Conservation (phyloP, 2,113 vertebrate species). For the Cinclus mexicanus region DNA sequence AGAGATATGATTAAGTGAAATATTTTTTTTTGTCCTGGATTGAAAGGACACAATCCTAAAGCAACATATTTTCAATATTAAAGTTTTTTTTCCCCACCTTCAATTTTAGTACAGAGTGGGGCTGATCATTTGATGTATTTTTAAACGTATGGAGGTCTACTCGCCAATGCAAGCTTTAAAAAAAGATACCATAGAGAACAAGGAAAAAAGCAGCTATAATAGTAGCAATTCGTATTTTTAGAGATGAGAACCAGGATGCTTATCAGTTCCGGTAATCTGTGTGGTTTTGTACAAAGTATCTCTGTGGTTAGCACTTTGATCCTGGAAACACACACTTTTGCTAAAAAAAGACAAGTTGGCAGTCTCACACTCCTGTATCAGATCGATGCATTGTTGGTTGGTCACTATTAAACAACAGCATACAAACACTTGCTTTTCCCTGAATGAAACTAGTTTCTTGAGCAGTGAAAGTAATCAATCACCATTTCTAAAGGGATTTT, state of each 20-base stretch:
- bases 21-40: neutral
- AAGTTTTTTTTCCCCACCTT: neutral
- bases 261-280: neutral
- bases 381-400: neutral
- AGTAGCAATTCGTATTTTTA: neutral
- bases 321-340: neutral
- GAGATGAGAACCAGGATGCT: neutral
- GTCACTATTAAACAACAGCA: neutral
- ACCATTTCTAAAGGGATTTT: neutral
- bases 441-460: neutral
- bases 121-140: neutral
- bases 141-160: neutral
- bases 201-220: neutral
- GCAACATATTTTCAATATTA: neutral
- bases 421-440: neutral
- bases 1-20: neutral
- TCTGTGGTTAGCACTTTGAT: constrained; percentile 3
- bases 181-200: neutral
- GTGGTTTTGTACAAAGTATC: neutral
- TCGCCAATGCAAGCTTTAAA: neutral
- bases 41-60: neutral
- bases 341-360: neutral
- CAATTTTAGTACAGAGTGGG: neutral
- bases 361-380: neutral
- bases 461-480: neutral